These are phyloP conservation scores for Oeneis ivallda DNA, from an alignment of 2,888 invertebrate species.

Conservation along the genomic window DNA sequence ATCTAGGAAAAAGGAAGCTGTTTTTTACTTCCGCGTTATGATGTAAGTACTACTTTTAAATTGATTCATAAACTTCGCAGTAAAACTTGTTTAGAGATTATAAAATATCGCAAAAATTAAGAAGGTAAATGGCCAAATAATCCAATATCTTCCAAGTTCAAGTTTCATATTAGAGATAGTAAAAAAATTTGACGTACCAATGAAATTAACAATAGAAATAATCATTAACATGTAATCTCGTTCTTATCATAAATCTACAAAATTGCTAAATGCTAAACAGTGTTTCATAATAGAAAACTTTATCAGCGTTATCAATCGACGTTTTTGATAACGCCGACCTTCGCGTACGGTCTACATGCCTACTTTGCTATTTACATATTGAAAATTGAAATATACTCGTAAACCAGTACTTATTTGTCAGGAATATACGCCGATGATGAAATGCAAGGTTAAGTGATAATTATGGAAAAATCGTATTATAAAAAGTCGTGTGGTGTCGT, in stretches of 20 bases:
- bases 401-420: not conserved
- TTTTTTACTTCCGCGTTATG: too few species aligned
- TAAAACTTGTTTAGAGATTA: too few species aligned
- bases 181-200: not conserved
- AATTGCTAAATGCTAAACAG: conserved; percentile 14
- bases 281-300: conserved; percentile 21
- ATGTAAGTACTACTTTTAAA: too few species aligned
- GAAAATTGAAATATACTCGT: not conserved
- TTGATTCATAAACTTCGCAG: too few species aligned
- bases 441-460: too few species aligned
- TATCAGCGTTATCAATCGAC: conserved; percentile 27
- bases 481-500: too few species aligned
- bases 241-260: conserved; percentile 2
- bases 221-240: not conserved
- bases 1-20: too few species aligned
- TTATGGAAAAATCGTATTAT: too few species aligned
- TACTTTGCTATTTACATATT: conserved; percentile 5
- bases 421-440: too few species aligned
- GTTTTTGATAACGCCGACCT: conserved; percentile 23
- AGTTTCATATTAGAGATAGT: not conserved
- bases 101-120: too few species aligned
- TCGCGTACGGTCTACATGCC: conserved; percentile 4
- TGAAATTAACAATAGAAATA: conserved; percentile 8
- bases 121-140: not conserved
- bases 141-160: not conserved